These are phyloP conservation scores for Psylliodes chrysocephalus DNA, from an alignment of 2,888 invertebrate species.

Conservation along the genomic window DNA sequence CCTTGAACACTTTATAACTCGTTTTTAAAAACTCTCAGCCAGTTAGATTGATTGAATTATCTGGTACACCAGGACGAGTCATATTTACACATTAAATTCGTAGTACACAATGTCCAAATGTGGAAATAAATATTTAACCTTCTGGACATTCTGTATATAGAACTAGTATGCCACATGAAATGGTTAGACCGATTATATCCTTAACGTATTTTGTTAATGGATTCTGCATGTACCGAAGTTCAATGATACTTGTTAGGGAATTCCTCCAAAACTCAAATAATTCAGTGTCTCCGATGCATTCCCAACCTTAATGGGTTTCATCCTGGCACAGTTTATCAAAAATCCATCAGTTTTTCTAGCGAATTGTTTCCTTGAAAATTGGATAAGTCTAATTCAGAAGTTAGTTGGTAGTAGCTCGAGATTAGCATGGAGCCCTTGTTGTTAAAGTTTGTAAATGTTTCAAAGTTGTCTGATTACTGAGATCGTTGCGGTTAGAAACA, in stretches of 20 bases:
- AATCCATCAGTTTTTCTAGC: neutral
- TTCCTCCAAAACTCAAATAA: conserved; percentile 34
- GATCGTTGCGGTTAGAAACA: neutral
- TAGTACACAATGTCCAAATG: no score
- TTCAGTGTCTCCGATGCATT: conserved; percentile 22
- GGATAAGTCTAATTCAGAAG: conserved; percentile 4
- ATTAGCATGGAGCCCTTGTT: neutral
- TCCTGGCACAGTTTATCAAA: conserved; percentile 11
- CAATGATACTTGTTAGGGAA: conserved; percentile 38
- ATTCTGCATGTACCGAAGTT: conserved; percentile 40
- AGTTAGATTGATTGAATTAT: no score
- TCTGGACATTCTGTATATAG: no score
- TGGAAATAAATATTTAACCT: no score
- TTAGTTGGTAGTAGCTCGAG: neutral
- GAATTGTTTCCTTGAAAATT: conserved; percentile 7
- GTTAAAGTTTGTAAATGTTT: neutral
- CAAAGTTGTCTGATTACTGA: conserved; percentile 1
- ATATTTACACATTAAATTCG: no score
- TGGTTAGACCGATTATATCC: conserved; percentile 26
- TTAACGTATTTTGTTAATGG: conserved; percentile 39
- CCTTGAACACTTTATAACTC: no score
- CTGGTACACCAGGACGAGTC: no score
- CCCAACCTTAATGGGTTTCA: conserved; percentile 11
- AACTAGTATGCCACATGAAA: conserved; percentile 13
- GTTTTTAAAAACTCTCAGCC: no score